Evolutionary conservation across 2,797 vertebrate genomes (phyloP).

Genomic region (Sebastes alutus): DNA sequence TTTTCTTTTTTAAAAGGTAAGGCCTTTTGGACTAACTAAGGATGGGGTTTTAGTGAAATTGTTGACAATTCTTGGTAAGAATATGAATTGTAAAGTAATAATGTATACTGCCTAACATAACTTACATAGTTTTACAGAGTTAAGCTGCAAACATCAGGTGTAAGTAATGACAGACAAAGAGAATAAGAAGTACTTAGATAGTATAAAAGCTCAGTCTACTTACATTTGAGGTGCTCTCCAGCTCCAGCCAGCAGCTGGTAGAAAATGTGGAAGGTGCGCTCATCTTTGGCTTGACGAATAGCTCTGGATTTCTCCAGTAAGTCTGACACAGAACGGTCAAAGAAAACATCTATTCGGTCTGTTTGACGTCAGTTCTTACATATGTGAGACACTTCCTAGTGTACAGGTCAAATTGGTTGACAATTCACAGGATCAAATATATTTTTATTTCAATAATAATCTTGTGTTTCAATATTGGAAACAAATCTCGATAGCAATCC

Average conservation of each 20-base stretch:
- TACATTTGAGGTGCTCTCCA: slow-evolving; percentile 95
- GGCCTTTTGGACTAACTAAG: background rate
- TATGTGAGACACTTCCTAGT: background rate
- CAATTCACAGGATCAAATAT: background rate
- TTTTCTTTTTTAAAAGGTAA: too few relatives aligned
- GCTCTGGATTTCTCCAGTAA: slow-evolving; percentile 97
- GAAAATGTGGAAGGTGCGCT: slow-evolving; percentile 97
- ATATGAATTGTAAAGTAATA: background rate
- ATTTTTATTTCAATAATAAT: background rate
- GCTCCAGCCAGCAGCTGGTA: slow-evolving; percentile 96
- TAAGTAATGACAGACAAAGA: background rate
- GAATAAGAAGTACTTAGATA: background rate
- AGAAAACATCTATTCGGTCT: slow-evolving; percentile 26
- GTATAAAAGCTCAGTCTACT: slow-evolving; percentile 61
- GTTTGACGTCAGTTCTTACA: background rate
- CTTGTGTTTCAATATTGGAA: background rate
- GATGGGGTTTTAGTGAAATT: background rate
- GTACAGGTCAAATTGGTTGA: background rate
- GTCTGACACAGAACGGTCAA: slow-evolving; percentile 86
- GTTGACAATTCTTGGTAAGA: background rate
- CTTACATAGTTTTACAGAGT: background rate
- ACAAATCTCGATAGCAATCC: background rate
- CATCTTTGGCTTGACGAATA: slow-evolving; percentile 98
- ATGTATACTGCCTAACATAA: background rate
- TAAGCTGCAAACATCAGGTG: background rate